These are phyloP conservation scores for Cyphotilapia sp. DNA, from an alignment of 2,113 vertebrate genomes.

Conservation along the genomic window DNA sequence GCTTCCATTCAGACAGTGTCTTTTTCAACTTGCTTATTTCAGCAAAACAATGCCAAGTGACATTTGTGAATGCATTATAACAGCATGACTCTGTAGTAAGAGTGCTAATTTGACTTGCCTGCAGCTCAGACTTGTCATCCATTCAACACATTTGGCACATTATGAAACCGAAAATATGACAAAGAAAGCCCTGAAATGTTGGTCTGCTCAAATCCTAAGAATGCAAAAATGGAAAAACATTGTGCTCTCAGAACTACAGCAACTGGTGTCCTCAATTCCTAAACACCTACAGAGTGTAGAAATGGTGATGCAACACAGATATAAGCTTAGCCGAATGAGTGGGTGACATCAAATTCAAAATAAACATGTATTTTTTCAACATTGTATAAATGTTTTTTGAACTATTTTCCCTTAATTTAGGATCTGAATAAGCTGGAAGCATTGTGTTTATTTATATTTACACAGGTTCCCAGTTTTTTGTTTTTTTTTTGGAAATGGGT, in stretches of 20 bases:
- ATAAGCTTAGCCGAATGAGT: not conserved
- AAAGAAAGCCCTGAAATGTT: not conserved
- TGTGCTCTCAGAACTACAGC: not conserved
- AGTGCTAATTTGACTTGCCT: not conserved
- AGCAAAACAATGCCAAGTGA: not conserved
- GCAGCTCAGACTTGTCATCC: not conserved
- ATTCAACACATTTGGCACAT: not conserved
- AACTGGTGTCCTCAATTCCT: not conserved
- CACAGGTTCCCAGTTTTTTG: not conserved
- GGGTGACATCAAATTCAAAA: not conserved
- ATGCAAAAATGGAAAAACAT: not conserved
- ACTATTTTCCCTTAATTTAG: not conserved
- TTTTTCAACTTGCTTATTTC: not conserved
- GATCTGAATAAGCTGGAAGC: not conserved
- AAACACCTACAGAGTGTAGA: not conserved
- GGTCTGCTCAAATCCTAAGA: not conserved
- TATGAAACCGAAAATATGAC: not conserved
- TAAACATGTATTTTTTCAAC: not conserved
- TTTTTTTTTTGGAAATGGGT: not conserved
- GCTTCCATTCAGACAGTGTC: not conserved
- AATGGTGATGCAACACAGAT: not conserved
- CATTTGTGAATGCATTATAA: not conserved
- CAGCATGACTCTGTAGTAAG: not conserved
- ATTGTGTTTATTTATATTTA: not conserved
- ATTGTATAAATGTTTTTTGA: not conserved